Base-by-base conservation (phyloP, 2,888 invertebrate genomes). In the Noctua janthina region DNA sequence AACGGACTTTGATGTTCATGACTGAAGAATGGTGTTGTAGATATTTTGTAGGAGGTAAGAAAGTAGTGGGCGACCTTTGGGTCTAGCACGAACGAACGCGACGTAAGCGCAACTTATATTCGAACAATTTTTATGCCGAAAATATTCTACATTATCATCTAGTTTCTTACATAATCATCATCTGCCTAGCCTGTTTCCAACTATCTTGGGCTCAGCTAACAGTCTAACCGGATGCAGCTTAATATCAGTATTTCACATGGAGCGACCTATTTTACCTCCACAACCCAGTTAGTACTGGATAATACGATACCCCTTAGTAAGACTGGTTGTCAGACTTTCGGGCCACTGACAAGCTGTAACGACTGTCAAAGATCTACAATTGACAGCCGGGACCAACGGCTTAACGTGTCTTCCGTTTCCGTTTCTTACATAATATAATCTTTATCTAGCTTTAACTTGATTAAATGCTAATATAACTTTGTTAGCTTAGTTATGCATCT, bases 1-100 rank as follows among this genome's bases (percentile, higher is more conserved):
- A 68, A 15, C 8, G 39, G 76, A 76, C 86, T 85, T 82, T 84
- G 79, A 78, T 87, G 82, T 82, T 54, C 7, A 35, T 62, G 51
- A 73, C 62, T 76, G 79, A 78, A 77, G 74, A 54, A 73, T 79
- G 51, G 54, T 81, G 56, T 59, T 54, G 17, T 78, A 49, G 49
- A 43, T 73, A 68, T 46, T 46, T 46, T 8, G 46, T 29, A 29
- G n/a, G 17, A 29, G 17, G 68, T n/a, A 17, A 11, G 59, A 64
- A 54, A 73, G 17, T 73, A 64, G 66, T 86, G 71, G 59, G 43
- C 69, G 64, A 66, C 73, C 77, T 66, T 39, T 66, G 10, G 35
- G 64, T 66, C 35, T 20, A 10, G 10, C 39, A 20, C 66, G 20
- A 66, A 35, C 35, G 64, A 20, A 35, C 35, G 64, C 20, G 10